phyloP scores from a whole-genome alignment of 2,113 vertebrate species.

The Oncorhynchus clarkii region DNA sequence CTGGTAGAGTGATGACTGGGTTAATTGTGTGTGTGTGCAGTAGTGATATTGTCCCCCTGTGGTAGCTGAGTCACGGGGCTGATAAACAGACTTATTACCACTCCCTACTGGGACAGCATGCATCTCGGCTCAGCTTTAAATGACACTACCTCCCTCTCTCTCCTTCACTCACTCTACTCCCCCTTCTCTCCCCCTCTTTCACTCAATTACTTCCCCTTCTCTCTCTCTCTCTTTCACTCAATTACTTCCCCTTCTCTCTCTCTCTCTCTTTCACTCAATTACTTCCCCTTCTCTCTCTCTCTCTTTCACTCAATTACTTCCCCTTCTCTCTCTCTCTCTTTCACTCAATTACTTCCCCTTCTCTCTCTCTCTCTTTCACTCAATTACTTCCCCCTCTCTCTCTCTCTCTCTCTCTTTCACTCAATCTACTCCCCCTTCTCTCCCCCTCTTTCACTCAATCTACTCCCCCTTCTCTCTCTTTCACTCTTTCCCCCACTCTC shows the following conservation, averaged over 20 bases:
- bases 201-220: constrained; percentile 2
- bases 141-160: neutral
- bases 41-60: constrained; percentile 35
- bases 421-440: neutral
- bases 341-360: no score
- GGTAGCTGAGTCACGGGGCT: constrained; percentile 41
- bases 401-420: neutral
- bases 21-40: constrained; percentile 16
- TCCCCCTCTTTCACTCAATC: neutral
- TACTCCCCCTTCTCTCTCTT: neutral
- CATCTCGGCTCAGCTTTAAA: neutral
- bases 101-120: constrained; percentile 69
- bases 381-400: neutral
- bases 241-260: neutral
- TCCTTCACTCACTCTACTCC: no score
- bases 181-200: neutral
- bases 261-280: neutral
- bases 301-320: no score
- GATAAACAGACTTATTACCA: no score
- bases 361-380: no score
- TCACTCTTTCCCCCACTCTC: no score
- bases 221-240: neutral
- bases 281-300: no score
- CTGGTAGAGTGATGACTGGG: constrained; percentile 57
- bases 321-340: no score